Conservation (phyloP, 2,113 vertebrate genomes). For the Narcine bancroftii region DNA sequence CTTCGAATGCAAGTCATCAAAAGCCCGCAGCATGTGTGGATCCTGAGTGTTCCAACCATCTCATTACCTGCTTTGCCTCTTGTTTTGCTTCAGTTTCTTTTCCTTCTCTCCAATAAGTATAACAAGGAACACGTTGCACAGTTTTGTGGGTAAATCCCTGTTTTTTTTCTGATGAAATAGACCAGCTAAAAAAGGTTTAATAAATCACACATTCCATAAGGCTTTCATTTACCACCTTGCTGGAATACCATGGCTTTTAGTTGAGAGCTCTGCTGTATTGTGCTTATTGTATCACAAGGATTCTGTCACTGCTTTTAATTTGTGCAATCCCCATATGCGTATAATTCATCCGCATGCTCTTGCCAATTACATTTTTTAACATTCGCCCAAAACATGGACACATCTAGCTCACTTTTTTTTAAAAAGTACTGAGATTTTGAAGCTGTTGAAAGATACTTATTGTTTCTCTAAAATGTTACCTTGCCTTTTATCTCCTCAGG, state of each 20-base stretch:
- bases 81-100: not conserved
- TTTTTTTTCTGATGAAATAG: not conserved
- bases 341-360: not conserved
- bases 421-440: not conserved
- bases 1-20: no score
- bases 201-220: not conserved
- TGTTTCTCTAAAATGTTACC: no score
- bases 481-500: not conserved
- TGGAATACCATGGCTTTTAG: not conserved
- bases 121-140: not conserved
- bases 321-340: not conserved
- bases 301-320: not conserved
- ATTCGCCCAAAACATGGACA: not conserved
- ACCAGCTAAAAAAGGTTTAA: not conserved
- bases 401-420: not conserved
- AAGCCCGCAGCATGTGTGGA: no score
- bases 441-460: not conserved
- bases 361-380: not conserved
- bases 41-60: not conserved
- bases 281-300: not conserved
- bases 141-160: not conserved
- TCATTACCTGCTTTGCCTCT: not conserved
- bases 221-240: not conserved
- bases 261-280: not conserved
- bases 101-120: not conserved